Base-by-base conservation (phyloP, 1,140 invertebrate species). In the Drosophila persimilis region DNA sequence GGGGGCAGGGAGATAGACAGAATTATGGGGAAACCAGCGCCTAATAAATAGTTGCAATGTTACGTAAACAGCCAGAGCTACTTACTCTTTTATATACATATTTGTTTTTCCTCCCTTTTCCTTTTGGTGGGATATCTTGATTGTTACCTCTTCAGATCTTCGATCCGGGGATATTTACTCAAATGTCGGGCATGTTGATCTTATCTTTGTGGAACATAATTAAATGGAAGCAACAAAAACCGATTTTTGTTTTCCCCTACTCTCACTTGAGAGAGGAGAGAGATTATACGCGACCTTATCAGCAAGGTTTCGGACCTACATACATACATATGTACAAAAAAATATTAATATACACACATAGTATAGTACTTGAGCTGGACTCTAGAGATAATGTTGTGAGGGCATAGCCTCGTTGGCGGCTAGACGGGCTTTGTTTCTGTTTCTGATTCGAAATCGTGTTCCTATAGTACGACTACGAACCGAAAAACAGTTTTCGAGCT, bases 291-390 rank as follows among this genome's bases (percentile, higher is more conserved):
- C 54, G 13, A 24, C 48, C 84, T 86, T 86, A 86, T 86, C 81
- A 86, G 81, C 83, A 86, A 88, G 81, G 81, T 86, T 77, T 86
- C 69, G 78, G 70, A 86, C 83, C 81, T 60, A 80, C 54, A 74
- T 61, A 79, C 50, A 58, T 61, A 48, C 7, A 22, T 20, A 20
- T 17, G 17, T 17, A 17, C 17, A 17, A 17, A 17, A 20, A 20
- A 1, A 20, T 20, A 20, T 20, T 2, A 1, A 20, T 20, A 20
- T 48, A 31, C 47, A 35, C 3, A 35, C 31, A 35, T 35, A 35
- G 31, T 35, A 73, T 62, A 72, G 45, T 43, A 77, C 73, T 81
- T 77, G 26, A 81, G 55, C 67, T 84, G 73, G 76, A 59, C 44
- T 57, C 29, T 6, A 60, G 65, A 50, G 81, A 86, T 86, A 81